phyloP scores from a whole-genome alignment of 2,113 vertebrate genomes.

The Chamaea fasciata region DNA sequence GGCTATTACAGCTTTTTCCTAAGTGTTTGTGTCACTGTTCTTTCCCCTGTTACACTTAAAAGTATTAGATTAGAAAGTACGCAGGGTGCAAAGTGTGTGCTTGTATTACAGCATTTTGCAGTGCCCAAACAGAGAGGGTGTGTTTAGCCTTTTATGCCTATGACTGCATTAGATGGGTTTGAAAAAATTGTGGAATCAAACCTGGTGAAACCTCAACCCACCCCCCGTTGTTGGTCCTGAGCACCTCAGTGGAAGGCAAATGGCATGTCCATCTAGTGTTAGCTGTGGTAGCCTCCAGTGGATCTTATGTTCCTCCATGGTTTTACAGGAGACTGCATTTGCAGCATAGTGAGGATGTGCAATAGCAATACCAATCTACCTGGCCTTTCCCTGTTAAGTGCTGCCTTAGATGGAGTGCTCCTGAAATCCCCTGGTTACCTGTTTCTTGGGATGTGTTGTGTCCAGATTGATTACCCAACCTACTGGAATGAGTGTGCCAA shows the following conservation, averaged over 20 bases:
- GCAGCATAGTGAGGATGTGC: neutral
- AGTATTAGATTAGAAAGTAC: neutral
- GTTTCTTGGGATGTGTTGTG: rapidly evolving
- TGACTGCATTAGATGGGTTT: neutral
- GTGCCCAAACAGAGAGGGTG: neutral
- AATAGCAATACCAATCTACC: neutral
- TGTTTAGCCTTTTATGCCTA: neutral
- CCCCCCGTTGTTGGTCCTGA: neutral
- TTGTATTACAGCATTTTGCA: neutral
- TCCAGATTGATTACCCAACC: no score
- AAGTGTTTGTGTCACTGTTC: neutral
- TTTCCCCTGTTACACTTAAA: neutral
- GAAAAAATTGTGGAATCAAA: neutral
- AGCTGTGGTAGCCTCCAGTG: rapidly evolving
- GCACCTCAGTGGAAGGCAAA: rapidly evolving
- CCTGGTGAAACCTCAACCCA: neutral
- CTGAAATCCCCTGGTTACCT: neutral
- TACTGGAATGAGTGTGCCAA: neutral
- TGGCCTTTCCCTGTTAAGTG: neutral
- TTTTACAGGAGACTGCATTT: neutral
- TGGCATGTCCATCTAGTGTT: rapidly evolving
- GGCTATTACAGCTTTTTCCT: neutral
- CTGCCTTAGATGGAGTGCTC: neutral
- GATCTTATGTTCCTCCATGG: neutral
- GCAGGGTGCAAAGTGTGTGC: neutral